phyloP scores from a whole-genome alignment of 2,113 vertebrate species.

The Alaudala cheleensis region DNA sequence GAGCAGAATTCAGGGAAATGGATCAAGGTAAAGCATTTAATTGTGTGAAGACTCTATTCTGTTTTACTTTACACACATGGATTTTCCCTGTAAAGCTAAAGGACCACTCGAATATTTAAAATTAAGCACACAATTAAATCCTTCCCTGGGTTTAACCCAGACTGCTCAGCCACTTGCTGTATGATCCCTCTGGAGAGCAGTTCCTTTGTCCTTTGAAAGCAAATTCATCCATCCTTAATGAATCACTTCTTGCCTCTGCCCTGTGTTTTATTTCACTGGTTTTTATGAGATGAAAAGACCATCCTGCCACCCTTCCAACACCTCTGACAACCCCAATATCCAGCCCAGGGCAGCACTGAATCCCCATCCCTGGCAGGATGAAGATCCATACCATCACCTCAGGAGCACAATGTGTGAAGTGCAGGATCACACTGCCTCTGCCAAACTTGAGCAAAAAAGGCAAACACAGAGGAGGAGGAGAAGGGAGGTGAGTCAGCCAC shows the following conservation, averaged over 20 bases:
- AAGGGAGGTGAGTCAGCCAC: background rate
- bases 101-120: constrained; percentile 7
- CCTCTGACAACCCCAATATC: background rate
- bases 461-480: background rate
- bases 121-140: constrained; percentile 1
- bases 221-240: constrained; percentile 51
- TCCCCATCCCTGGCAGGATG: background rate
- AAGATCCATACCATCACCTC: background rate
- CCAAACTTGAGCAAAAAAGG: background rate
- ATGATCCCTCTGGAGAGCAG: constrained; percentile 4
- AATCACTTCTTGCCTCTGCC: constrained; percentile 11
- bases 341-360: background rate
- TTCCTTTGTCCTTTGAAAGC: constrained; percentile 38
- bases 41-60: background rate
- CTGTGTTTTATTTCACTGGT: background rate
- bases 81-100: constrained; percentile 6
- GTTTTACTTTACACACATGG: background rate
- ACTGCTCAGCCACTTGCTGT: constrained; percentile 5
- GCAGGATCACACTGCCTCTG: background rate
- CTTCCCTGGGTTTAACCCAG: constrained; percentile 16
- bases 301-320: background rate
- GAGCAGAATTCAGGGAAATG: background rate
- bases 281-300: background rate
- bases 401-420: background rate
- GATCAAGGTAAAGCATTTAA: background rate